These are phyloP conservation scores for Scopus umbretta DNA, from an alignment of 2,113 vertebrate species.

Conservation along the genomic window DNA sequence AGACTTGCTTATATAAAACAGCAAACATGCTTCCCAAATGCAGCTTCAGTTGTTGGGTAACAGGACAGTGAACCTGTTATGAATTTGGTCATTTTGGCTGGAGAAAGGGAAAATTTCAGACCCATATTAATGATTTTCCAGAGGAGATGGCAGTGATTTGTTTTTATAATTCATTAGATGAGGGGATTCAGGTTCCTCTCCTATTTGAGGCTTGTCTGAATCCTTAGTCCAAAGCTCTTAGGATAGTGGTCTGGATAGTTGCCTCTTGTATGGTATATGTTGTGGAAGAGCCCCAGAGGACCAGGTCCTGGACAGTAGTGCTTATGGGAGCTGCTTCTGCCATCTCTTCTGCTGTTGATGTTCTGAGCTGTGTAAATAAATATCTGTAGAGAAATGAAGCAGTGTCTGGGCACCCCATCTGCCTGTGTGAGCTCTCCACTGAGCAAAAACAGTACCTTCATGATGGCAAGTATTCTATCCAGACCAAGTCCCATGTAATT, in stretches of 20 bases:
- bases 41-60: not conserved
- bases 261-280: not conserved
- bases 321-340: not conserved
- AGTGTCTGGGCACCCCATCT: not conserved
- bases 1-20: not conserved
- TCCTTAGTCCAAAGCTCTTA: not conserved
- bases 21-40: not conserved
- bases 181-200: not conserved
- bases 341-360: not conserved
- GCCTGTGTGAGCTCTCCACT: not conserved
- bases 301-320: not conserved
- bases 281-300: not conserved
- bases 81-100: not conserved
- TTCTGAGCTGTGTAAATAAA: not conserved
- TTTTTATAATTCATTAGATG: not conserved
- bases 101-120: not conserved
- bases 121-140: not conserved
- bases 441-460: not conserved
- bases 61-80: not conserved
- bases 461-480: not conserved
- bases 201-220: not conserved
- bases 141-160: not conserved
- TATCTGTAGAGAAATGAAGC: not conserved
- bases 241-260: not conserved
- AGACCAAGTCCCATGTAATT: not conserved